phyloP scores from a whole-genome alignment of 2,888 invertebrate genomes.

The Ectropis crepuscularia region DNA sequence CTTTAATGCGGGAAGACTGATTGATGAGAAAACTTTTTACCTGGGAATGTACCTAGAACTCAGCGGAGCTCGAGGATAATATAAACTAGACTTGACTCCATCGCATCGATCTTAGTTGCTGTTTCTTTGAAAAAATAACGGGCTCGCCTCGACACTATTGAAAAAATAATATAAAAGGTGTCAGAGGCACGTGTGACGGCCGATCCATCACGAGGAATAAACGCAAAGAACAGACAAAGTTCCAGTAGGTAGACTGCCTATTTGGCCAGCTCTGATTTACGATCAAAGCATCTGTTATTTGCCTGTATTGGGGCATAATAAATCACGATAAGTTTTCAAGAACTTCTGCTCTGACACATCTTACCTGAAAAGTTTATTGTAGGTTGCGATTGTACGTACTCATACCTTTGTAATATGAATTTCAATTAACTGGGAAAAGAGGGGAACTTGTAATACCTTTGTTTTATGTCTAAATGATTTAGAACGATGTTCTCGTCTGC shows the following conservation, averaged over 20 bases:
- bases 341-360: conserved; percentile 10
- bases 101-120: conserved; percentile 41
- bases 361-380: conserved; percentile 5
- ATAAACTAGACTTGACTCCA: conserved; percentile 31
- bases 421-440: background rate
- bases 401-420: conserved; percentile 1
- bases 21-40: conserved; percentile 45
- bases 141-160: conserved; percentile 30
- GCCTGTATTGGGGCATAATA: conserved; percentile 19
- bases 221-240: conserved; percentile 37
- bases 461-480: conserved; percentile 17
- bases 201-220: conserved; percentile 44
- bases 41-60: conserved; percentile 35
- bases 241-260: conserved; percentile 32
- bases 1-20: conserved; percentile 36
- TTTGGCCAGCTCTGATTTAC: conserved; percentile 37
- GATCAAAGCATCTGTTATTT: conserved; percentile 27
- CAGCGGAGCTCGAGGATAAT: conserved; percentile 1
- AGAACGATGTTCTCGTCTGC: conserved; percentile 11
- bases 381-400: conserved; percentile 7
- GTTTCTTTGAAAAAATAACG: conserved; percentile 36
- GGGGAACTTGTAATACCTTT: background rate
- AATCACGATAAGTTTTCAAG: conserved; percentile 27
- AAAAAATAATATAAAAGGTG: conserved; percentile 41
- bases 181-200: conserved; percentile 41